Evolutionary conservation across 2,113 vertebrate species (phyloP).

Genomic region (Pampusana beccarii): DNA sequence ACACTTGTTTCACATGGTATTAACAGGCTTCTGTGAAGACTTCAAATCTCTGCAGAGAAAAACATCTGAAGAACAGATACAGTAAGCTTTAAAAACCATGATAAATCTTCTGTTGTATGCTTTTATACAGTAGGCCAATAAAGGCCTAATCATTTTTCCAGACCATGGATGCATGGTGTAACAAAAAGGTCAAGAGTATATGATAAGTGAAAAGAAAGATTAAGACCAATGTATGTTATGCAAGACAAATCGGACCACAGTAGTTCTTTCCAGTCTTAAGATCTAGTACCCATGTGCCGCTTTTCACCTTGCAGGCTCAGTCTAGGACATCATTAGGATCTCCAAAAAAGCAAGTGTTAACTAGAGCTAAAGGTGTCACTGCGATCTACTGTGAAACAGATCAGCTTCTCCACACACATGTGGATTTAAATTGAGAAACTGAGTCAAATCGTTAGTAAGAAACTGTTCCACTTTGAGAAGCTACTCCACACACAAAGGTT

Average conservation of each 20-base stretch:
- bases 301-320: neutral
- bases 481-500: neutral
- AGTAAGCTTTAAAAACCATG: neutral
- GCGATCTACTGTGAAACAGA: neutral
- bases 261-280: neutral
- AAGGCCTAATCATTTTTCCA: slow-evolving; percentile 2
- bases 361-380: neutral
- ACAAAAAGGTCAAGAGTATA: neutral
- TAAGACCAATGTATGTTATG: neutral
- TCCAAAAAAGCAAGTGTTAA: neutral
- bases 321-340: neutral
- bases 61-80: neutral
- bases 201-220: neutral
- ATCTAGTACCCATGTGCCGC: neutral
- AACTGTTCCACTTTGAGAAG: neutral
- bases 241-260: neutral
- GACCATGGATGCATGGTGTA: neutral
- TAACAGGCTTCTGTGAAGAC: neutral
- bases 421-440: neutral
- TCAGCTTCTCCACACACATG: neutral
- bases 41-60: neutral
- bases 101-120: neutral
- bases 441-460: neutral
- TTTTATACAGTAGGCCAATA: neutral
- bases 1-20: neutral